Evolutionary conservation across 2,113 vertebrate genomes (phyloP).

Genomic region (Sinocyclocheilus rhinocerous): DNA sequence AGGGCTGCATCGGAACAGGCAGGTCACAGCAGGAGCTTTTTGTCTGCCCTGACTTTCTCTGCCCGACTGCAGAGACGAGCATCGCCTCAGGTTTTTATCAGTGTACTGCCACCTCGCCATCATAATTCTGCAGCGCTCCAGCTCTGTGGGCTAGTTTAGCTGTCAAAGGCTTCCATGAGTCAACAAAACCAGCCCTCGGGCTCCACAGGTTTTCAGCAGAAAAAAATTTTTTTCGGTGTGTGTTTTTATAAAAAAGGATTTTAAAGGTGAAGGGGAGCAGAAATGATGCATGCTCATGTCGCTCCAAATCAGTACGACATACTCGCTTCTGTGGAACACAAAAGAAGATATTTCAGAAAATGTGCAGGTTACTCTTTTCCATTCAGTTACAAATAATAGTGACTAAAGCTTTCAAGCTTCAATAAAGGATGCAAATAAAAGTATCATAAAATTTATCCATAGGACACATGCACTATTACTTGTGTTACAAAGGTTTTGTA

Average conservation of each 20-base stretch:
- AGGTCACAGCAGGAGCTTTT: constrained; percentile 19
- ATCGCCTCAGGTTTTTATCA: constrained; percentile 13
- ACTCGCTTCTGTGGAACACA: background rate
- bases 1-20: constrained; percentile 7
- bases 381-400: background rate
- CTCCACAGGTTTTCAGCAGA: background rate
- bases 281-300: background rate
- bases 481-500: background rate
- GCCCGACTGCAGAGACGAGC: background rate
- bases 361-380: background rate
- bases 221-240: background rate
- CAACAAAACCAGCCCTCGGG: constrained; percentile 15
- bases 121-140: constrained; percentile 30
- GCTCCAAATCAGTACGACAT: background rate
- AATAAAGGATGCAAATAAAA: background rate
- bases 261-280: background rate
- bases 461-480: background rate
- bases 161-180: constrained; percentile 24
- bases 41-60: background rate
- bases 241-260: constrained; percentile 24
- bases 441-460: background rate
- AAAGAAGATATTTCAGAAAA: background rate
- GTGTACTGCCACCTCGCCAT: constrained; percentile 4
- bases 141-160: constrained; percentile 21
- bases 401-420: background rate